A percentile compares a stretch with the other conserved stretches of the same genome.
Conservation (phyloP, 2,113 vertebrate genomes). For the Sander vitreus region DNA sequence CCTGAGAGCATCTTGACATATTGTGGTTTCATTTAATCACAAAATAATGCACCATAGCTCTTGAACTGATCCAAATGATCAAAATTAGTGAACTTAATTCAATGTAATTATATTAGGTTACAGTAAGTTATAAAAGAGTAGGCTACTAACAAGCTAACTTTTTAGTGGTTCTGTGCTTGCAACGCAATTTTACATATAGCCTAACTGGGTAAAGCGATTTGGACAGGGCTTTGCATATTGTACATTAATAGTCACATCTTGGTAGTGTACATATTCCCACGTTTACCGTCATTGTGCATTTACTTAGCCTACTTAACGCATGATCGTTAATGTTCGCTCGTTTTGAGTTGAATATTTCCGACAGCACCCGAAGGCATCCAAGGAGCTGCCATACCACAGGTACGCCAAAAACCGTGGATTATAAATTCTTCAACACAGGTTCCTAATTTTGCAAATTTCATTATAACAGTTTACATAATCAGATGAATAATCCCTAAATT, state of each 20-base stretch:
- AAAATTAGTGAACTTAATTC: neutral
- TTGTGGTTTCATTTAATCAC: neutral
- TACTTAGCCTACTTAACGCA: neutral
- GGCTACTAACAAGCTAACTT: neutral
- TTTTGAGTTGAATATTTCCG: conserved; percentile 16
- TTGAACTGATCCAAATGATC: neutral
- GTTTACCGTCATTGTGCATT: neutral
- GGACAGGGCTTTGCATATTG: neutral
- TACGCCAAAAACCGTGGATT: conserved; percentile 12
- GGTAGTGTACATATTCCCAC: neutral
- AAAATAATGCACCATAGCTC: neutral
- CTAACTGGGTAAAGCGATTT: no score
- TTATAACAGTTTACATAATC: neutral
- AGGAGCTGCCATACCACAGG: conserved; percentile 33
- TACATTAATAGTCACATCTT: neutral
- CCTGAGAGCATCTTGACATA: neutral
- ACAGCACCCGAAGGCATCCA: conserved; percentile 35
- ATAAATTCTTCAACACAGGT: neutral
- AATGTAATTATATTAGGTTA: neutral
- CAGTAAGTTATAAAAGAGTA: neutral
- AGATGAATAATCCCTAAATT: neutral
- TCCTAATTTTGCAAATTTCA: neutral
- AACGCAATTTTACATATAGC: no score
- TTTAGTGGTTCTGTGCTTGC: neutral
- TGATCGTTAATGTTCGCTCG: neutral